Evolutionary conservation across 2,113 vertebrate species (phyloP).

Genomic region (Oncorhynchus tshawytscha): DNA sequence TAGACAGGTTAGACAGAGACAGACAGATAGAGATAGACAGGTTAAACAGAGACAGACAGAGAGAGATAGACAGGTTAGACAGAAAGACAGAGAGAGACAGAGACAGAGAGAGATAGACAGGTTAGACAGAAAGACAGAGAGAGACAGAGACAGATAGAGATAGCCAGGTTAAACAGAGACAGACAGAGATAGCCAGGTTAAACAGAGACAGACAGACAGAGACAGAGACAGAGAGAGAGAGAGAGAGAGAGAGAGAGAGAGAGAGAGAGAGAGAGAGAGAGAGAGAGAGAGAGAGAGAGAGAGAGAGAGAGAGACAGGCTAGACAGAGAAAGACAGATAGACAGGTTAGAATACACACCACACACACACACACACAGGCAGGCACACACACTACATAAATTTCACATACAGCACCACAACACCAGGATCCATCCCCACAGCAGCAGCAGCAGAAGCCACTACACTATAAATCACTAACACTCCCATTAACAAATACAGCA

Average conservation of each 20-base stretch:
- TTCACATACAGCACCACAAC: slow-evolving; percentile 17
- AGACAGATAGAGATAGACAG: too few relatives aligned
- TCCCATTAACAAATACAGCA: slow-evolving; percentile 89
- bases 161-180: too few relatives aligned
- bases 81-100: slow-evolving; percentile 3
- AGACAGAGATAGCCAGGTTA: too few relatives aligned
- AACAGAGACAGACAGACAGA: too few relatives aligned
- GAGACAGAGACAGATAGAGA: background rate
- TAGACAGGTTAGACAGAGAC: slow-evolving; percentile 54
- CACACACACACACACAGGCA: too few relatives aligned
- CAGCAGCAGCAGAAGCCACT: slow-evolving; percentile 53
- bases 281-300: slow-evolving; percentile 34
- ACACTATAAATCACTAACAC: slow-evolving; percentile 81
- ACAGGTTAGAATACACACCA: slow-evolving; percentile 8
- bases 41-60: background rate
- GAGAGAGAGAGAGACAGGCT: too few relatives aligned
- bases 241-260: slow-evolving; percentile 35
- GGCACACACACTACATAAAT: too few relatives aligned
- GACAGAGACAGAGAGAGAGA: too few relatives aligned
- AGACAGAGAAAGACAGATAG: slow-evolving; percentile 9
- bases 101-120: too few relatives aligned
- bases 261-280: too few relatives aligned
- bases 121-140: too few relatives aligned
- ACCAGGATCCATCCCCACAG: slow-evolving; percentile 29
- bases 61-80: slow-evolving; percentile 33